Percentiles rank a stretch among this genome's conserved stretches.
phyloP scores from a whole-genome alignment of 2,888 invertebrate species.

The Amitus sp. region DNA sequence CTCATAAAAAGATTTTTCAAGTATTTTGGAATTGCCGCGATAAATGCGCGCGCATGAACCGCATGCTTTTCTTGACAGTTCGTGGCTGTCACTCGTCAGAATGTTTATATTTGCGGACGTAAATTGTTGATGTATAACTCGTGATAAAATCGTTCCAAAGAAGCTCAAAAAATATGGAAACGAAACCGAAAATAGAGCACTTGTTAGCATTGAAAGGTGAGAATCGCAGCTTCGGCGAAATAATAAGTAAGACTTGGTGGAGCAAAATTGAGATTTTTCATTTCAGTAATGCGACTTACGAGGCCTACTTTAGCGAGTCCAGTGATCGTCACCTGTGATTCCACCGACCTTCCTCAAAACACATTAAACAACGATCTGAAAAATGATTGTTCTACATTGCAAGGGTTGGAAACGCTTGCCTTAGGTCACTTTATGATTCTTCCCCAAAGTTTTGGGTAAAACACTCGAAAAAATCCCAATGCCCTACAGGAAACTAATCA shows the following conservation, averaged over 20 bases:
- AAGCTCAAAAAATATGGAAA: constrained; percentile 67
- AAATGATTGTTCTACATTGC: constrained; percentile 85
- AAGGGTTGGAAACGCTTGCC: constrained; percentile 83
- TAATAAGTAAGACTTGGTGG: background rate
- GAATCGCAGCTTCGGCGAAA: background rate
- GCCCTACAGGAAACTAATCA: background rate
- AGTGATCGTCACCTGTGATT: constrained; percentile 84
- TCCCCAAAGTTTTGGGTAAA: constrained; percentile 93
- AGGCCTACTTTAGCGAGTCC: constrained; percentile 85
- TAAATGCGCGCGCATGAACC: too few species aligned
- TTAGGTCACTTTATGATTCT: constrained; percentile 90
- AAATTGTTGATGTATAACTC: too few species aligned
- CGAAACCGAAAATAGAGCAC: constrained; percentile 72
- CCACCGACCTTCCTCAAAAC: constrained; percentile 85
- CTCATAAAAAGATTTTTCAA: too few species aligned
- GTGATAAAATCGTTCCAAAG: background rate
- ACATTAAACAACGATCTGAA: constrained; percentile 81
- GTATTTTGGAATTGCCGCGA: too few species aligned
- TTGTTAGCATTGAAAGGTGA: constrained; percentile 72
- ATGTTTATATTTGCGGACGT: too few species aligned
- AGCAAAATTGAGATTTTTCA: background rate
- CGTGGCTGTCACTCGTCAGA: too few species aligned
- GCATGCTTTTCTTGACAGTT: too few species aligned
- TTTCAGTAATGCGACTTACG: constrained; percentile 91
- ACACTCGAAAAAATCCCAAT: background rate